phyloP scores from a whole-genome alignment of 1,140 invertebrate species.

The Nautilus pompilius region DNA sequence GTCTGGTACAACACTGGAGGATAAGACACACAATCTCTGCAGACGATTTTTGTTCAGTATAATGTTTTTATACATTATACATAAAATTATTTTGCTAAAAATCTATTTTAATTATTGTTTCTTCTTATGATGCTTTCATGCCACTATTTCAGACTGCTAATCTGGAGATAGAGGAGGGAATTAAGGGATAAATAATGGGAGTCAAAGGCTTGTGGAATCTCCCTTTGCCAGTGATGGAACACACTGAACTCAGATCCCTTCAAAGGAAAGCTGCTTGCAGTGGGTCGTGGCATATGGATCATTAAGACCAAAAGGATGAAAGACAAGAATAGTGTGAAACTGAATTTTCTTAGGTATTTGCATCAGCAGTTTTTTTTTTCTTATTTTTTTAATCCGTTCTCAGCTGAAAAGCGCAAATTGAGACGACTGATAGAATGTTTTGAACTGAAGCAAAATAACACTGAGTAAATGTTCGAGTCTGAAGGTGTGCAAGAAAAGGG shows the following conservation, averaged over 20 bases:
- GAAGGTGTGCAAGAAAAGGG: not conserved
- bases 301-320: constrained; percentile 43
- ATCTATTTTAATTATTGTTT: not conserved
- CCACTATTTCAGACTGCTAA: not conserved
- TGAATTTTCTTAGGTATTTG: constrained; percentile 43
- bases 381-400: not conserved
- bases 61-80: not conserved
- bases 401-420: not conserved
- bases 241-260: constrained; percentile 27
- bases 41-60: not conserved
- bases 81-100: not conserved
- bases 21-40: not conserved
- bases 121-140: not conserved
- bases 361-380: not conserved
- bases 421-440: not conserved
- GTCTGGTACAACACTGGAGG: constrained; percentile 2
- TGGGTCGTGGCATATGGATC: constrained; percentile 53
- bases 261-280: constrained; percentile 48
- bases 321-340: constrained; percentile 38
- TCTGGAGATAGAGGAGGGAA: not conserved
- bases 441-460: not conserved
- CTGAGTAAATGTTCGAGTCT: not conserved
- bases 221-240: constrained; percentile 36
- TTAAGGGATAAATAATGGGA: constrained; percentile 36
- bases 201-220: constrained; percentile 50